Conservation (phyloP, 23 tunicate species). For the Oikopleura albicans region DNA sequence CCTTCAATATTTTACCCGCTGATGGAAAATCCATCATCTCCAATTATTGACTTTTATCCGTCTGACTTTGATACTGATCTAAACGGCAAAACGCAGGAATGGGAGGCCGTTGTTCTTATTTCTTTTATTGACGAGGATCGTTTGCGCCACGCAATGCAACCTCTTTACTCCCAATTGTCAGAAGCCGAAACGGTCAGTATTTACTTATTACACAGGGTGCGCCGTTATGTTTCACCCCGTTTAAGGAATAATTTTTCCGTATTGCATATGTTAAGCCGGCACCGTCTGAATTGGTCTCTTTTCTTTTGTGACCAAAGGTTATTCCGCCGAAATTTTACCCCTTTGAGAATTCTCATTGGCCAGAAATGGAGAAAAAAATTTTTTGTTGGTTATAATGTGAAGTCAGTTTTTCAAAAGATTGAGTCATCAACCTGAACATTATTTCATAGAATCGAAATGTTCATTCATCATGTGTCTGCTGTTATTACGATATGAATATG, state of each 20-base stretch:
- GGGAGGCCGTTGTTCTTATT: conserved; percentile 94
- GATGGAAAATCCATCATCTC: conserved; percentile 43
- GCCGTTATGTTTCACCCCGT: no score
- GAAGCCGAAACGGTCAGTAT: conserved; percentile 36
- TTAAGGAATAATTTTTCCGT: conserved; percentile 38
- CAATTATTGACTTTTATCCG: conserved; percentile 82
- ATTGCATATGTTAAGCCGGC: no score
- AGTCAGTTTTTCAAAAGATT: conserved; percentile 20
- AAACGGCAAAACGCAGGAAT: conserved; percentile 91
- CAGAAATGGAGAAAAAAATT: no score
- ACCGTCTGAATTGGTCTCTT: no score
- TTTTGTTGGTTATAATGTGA: no score
- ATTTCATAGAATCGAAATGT: no score
- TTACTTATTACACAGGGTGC: no score
- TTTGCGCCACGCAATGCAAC: conserved; percentile 55
- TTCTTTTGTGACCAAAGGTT: no score
- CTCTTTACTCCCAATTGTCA: conserved; percentile 25
- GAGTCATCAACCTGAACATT: no score
- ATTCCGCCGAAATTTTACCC: conserved; percentile 22
- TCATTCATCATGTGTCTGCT: background rate
- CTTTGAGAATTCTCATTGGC: no score
- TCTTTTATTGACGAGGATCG: conserved; percentile 87
- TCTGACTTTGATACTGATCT: conserved; percentile 50
- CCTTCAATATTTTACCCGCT: conserved; percentile 49
- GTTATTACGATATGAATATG: background rate